These are phyloP conservation scores for Aspiorhynchus laticeps DNA, from an alignment of 2,113 vertebrate species.

Conservation along the genomic window DNA sequence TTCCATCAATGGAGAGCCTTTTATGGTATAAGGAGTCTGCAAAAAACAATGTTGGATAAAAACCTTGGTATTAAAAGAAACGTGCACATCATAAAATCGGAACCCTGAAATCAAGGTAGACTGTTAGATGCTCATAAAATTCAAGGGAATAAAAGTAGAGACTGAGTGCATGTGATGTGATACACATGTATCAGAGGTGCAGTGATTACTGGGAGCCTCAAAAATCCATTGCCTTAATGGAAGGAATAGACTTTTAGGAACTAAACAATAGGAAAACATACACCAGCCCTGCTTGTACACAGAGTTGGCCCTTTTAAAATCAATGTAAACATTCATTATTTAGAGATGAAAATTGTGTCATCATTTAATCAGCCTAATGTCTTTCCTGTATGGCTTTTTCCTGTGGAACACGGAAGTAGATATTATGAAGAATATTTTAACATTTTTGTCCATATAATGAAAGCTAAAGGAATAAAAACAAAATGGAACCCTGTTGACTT, in stretches of 20 bases:
- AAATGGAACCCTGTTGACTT: not conserved
- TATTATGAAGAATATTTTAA: not conserved
- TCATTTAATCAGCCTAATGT: not conserved
- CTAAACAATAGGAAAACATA: constrained; percentile 56
- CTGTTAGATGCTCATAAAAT: constrained; percentile 48
- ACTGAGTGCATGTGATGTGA: constrained; percentile 48
- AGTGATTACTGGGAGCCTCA: constrained; percentile 58
- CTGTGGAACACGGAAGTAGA: not conserved
- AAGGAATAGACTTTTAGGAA: constrained; percentile 49
- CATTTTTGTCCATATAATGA: not conserved
- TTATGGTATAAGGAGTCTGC: constrained; percentile 78
- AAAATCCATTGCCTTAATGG: constrained; percentile 50
- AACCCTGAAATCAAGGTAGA: not conserved
- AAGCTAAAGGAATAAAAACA: not conserved
- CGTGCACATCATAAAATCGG: constrained; percentile 4
- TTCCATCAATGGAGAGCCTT: constrained; percentile 75
- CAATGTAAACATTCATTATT: not conserved
- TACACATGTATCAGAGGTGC: constrained; percentile 51
- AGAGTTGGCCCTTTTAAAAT: not conserved
- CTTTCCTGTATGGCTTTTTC: not conserved
- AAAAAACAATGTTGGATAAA: constrained; percentile 32
- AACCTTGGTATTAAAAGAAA: constrained; percentile 40
- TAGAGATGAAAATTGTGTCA: not conserved
- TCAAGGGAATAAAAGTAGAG: constrained; percentile 35
- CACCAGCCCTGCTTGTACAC: not conserved